Conservation (phyloP, 2,797 vertebrate species). For the Cryptoprocta ferox region DNA sequence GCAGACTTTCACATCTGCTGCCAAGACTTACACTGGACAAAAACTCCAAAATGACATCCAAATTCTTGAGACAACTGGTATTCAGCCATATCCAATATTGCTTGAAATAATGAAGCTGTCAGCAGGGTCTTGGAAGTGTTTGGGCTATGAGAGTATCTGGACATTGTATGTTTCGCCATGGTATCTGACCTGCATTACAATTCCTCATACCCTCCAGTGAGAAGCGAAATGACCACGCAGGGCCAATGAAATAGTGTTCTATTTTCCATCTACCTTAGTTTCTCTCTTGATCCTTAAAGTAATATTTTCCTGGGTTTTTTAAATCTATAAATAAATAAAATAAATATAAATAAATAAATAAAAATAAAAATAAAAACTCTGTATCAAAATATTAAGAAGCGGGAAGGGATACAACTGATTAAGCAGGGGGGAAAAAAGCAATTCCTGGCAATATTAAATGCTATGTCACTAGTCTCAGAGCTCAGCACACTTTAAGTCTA, state of each 20-base stretch:
- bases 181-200: not conserved
- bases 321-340: too few relatives aligned
- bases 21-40: not conserved
- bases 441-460: not conserved
- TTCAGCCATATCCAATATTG: slow-evolving; percentile 39
- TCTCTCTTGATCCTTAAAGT: slow-evolving; percentile 42
- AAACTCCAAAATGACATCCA: not conserved
- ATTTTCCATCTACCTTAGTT: slow-evolving; percentile 36
- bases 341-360: too few relatives aligned
- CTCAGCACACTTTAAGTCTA: not conserved
- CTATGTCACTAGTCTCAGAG: not conserved
- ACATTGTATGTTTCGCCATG: slow-evolving; percentile 36
- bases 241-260: not conserved
- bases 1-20: slow-evolving; percentile 22
- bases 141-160: not conserved
- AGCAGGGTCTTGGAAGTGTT: slow-evolving; percentile 4
- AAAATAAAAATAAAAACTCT: not conserved
- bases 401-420: not conserved
- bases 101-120: slow-evolving; percentile 66
- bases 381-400: slow-evolving; percentile 23
- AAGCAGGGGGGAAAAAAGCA: not conserved
- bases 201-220: not conserved
- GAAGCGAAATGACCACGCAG: not conserved
- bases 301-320: not conserved
- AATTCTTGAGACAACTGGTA: slow-evolving; percentile 47